A percentile compares a stretch with the other conserved stretches of the same genome.
Conservation (phyloP, 1,140 invertebrate genomes). For the Zaprionus taronus region DNA sequence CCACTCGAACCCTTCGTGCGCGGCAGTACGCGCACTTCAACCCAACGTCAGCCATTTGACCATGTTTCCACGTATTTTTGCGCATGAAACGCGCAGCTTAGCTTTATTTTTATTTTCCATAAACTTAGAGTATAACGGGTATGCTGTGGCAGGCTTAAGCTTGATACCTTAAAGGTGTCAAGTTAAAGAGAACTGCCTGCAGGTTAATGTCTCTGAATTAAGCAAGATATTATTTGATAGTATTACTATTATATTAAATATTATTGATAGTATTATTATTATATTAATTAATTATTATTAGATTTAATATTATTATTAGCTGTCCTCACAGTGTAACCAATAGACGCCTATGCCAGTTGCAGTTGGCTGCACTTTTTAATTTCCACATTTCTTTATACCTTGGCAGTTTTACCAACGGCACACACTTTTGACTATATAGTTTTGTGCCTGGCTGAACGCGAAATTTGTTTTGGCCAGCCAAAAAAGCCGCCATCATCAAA, state of each 20-base stretch:
- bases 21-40: conserved; percentile 24
- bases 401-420: conserved; percentile 4
- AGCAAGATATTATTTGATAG: neutral
- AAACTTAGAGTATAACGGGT: neutral
- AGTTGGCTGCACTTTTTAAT: neutral
- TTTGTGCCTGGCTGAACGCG: conserved; percentile 62
- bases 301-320: neutral
- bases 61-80: conserved; percentile 32
- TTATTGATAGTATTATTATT: neutral
- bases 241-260: neutral
- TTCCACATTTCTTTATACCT: conserved; percentile 42
- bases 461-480: conserved; percentile 60
- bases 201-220: neutral
- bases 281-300: no score
- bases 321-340: neutral
- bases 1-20: conserved; percentile 25
- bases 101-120: conserved; percentile 15
- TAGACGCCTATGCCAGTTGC: neutral
- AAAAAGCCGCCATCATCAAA: conserved; percentile 55
- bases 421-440: conserved; percentile 45
- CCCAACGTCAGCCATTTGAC: conserved; percentile 24
- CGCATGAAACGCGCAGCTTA: conserved; percentile 26
- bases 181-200: neutral
- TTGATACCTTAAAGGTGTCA: neutral
- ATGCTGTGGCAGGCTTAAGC: neutral